phyloP scores from a whole-genome alignment of 1,140 invertebrate genomes.

The Drosophila tropicalis region DNA sequence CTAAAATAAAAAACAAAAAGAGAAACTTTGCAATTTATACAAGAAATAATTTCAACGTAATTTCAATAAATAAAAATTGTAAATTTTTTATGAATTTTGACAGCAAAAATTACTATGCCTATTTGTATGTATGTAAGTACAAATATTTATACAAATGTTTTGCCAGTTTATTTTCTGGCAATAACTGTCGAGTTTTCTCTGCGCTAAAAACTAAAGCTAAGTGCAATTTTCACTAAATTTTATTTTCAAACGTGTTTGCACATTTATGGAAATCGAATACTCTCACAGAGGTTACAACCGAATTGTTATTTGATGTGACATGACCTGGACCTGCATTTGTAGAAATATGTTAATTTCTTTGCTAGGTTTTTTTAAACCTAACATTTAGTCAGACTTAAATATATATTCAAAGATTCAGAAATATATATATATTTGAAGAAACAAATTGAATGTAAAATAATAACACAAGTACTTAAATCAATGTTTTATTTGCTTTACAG shows the following conservation, averaged over 20 bases:
- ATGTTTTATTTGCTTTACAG: too few relatives aligned
- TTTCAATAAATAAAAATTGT: slow-evolving; percentile 9
- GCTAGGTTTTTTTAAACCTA: too few relatives aligned
- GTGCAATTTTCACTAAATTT: background rate
- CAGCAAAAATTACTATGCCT: background rate
- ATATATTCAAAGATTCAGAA: too few relatives aligned
- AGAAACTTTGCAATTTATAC: background rate
- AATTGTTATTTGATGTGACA: background rate
- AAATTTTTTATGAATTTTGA: slow-evolving; percentile 3
- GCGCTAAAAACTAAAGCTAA: slow-evolving; percentile 2
- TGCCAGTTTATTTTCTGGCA: slow-evolving; percentile 4
- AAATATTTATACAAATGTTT: background rate
- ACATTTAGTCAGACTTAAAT: too few relatives aligned
- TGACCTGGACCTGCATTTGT: too few relatives aligned
- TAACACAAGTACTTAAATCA: too few relatives aligned
- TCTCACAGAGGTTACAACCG: background rate
- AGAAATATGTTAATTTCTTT: too few relatives aligned
- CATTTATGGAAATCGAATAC: background rate
- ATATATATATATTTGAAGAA: too few relatives aligned
- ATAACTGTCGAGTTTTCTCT: background rate
- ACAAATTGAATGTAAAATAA: too few relatives aligned
- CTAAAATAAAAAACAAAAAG: background rate
- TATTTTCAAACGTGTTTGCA: background rate
- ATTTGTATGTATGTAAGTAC: background rate
- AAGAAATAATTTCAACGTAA: background rate